A percentile compares a stretch with the other conserved stretches of the same genome.
These are phyloP conservation scores for Cheilosia soror DNA, from an alignment of 2,888 invertebrate species.

Conservation along the genomic window DNA sequence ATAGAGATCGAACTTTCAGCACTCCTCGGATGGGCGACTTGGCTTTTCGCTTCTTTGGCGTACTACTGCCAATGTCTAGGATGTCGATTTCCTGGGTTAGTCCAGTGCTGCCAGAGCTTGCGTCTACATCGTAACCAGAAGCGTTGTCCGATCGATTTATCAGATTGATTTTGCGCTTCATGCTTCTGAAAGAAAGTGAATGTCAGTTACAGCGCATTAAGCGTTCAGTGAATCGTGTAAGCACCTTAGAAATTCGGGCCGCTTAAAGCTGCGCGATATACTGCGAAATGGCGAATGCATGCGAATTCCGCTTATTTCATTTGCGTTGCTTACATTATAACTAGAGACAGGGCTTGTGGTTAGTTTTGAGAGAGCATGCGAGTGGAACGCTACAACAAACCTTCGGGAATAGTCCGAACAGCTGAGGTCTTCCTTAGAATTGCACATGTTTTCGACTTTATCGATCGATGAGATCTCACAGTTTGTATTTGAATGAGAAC, in stretches of 20 bases:
- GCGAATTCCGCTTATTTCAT: conserved; percentile 82
- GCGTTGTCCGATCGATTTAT: conserved; percentile 81
- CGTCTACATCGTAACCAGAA: conserved; percentile 82
- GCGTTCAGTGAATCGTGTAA: neutral
- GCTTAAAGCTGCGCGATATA: conserved; percentile 82
- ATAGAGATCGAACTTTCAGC: conserved; percentile 87
- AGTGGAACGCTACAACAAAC: conserved; percentile 77
- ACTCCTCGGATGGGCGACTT: conserved; percentile 85
- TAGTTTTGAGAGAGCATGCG: conserved; percentile 66
- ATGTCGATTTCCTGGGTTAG: conserved; percentile 89
- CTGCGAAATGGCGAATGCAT: conserved; percentile 83
- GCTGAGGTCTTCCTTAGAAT: conserved; percentile 81
- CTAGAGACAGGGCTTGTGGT: conserved; percentile 76
- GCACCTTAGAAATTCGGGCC: conserved; percentile 82
- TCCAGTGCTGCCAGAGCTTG: conserved; percentile 87
- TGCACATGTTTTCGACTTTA: conserved; percentile 80
- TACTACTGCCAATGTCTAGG: conserved; percentile 88
- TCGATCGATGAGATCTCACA: conserved; percentile 85
- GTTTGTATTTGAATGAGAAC: conserved; percentile 84
- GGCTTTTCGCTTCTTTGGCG: conserved; percentile 88
- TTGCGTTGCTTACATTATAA: conserved; percentile 81
- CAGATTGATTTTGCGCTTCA: conserved; percentile 86
- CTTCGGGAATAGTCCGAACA: conserved; percentile 85
- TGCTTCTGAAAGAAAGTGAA: conserved; percentile 83
- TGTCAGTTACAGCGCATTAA: neutral